phyloP scores from a whole-genome alignment of 2,113 vertebrate species.

The Xerus inauris region DNA sequence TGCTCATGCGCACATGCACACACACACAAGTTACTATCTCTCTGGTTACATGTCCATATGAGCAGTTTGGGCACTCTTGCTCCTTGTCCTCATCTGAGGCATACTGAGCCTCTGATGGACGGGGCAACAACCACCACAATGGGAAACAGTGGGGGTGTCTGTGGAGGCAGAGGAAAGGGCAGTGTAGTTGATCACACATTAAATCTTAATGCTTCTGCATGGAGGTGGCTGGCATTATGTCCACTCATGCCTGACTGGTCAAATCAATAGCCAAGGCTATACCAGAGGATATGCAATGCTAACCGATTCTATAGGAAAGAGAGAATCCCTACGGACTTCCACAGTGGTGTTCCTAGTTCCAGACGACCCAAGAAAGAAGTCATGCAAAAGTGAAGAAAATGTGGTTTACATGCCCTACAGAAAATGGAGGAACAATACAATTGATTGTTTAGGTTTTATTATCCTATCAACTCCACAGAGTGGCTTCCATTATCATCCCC shows the following conservation, averaged over 20 bases:
- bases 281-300: neutral
- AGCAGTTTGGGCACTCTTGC: neutral
- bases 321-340: neutral
- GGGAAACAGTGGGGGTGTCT: too few species aligned
- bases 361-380: neutral
- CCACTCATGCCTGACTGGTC: neutral
- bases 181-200: fast-evolving
- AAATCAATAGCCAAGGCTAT: neutral
- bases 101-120: neutral
- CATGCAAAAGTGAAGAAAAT: neutral
- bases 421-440: fast-evolving
- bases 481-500: neutral
- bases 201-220: neutral
- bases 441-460: neutral
- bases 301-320: neutral
- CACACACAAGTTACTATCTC: neutral
- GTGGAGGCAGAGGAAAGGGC: neutral
- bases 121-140: neutral
- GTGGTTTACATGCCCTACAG: neutral
- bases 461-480: fast-evolving
- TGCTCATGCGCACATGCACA: fast-evolving
- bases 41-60: neutral
- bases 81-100: neutral
- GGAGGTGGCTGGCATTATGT: fast-evolving
- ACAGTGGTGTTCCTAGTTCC: neutral